These are phyloP conservation scores for Folsomia manolachei DNA, from an alignment of 2,888 invertebrate species.

Conservation along the genomic window DNA sequence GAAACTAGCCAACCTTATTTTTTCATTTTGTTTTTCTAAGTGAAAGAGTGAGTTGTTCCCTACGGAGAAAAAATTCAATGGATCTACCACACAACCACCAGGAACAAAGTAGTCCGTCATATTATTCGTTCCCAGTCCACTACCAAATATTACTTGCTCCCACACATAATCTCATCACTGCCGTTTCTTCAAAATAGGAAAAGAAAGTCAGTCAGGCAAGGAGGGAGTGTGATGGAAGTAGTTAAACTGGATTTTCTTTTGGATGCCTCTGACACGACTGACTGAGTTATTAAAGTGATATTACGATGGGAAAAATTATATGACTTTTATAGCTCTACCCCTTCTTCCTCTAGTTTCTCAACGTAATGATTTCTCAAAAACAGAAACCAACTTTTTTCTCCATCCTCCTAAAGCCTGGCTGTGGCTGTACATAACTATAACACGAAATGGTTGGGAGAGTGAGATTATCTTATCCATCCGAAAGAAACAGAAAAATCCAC, in stretches of 20 bases:
- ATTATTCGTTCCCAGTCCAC: background rate
- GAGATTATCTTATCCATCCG: background rate
- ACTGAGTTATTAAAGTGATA: slow-evolving; percentile 23
- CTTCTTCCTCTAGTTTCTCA: background rate
- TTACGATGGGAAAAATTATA: slow-evolving; percentile 11
- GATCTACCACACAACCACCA: background rate
- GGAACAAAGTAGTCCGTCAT: background rate
- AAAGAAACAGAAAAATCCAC: background rate
- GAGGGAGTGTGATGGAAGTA: slow-evolving; percentile 20
- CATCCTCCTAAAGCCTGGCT: background rate
- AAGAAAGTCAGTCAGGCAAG: background rate
- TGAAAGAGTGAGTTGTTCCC: background rate
- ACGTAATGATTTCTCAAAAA: slow-evolving; percentile 1
- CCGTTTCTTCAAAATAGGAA: background rate
- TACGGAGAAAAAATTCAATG: background rate
- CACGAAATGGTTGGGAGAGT: background rate
- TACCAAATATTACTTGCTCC: too few relatives aligned
- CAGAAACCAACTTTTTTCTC: background rate
- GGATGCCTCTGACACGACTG: slow-evolving; percentile 6
- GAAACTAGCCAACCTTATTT: background rate
- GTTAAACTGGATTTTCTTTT: slow-evolving; percentile 2
- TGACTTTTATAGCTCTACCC: slow-evolving; percentile 10
- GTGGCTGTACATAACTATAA: background rate
- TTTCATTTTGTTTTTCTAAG: background rate
- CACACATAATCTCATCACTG: background rate